A percentile compares a stretch with the other conserved stretches of the same genome.
Conservation (phyloP, 2,797 vertebrate species). For the Discoglossus pictus region DNA sequence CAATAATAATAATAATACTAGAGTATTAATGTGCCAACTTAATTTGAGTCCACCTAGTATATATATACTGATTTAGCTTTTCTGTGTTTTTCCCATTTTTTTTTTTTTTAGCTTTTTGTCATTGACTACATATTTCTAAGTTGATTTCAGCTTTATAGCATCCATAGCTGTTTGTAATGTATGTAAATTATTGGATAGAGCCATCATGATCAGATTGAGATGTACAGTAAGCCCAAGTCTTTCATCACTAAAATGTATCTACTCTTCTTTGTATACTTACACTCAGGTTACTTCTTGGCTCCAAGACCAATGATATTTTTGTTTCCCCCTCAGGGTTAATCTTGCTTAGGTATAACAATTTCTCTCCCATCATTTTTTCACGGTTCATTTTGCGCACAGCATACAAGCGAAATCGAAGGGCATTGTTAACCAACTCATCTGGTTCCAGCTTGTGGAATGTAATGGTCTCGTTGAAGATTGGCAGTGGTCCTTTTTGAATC, state of each 20-base stretch:
- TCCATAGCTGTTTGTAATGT: no score
- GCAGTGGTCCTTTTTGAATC: conserved; percentile 79
- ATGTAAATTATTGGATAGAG: no score
- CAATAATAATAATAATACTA: background rate
- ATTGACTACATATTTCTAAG: no score
- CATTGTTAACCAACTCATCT: conserved; percentile 72
- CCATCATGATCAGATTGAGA: no score
- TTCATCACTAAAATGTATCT: no score
- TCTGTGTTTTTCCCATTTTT: no score
- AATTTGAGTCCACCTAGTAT: no score
- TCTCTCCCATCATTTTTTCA: conserved; percentile 94
- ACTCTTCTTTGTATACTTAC: conserved; percentile 68
- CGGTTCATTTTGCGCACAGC: conserved; percentile 81
- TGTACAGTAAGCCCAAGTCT: no score
- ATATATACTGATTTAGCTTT: no score
- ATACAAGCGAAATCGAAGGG: conserved; percentile 89
- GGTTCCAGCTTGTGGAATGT: conserved; percentile 81
- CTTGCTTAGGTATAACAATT: conserved; percentile 76
- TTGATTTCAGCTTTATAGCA: no score
- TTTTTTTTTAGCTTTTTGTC: no score
- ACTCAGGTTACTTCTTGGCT: conserved; percentile 88
- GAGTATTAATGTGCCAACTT: no score
- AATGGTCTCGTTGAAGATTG: conserved; percentile 84
- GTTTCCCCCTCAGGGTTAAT: conserved; percentile 69
- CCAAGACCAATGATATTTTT: conserved; percentile 81